Percentiles rank a stretch among this genome's conserved stretches.
These are phyloP conservation scores for Camponotus floridanus DNA, from an alignment of 1,140 invertebrate genomes.

Conservation along the genomic window DNA sequence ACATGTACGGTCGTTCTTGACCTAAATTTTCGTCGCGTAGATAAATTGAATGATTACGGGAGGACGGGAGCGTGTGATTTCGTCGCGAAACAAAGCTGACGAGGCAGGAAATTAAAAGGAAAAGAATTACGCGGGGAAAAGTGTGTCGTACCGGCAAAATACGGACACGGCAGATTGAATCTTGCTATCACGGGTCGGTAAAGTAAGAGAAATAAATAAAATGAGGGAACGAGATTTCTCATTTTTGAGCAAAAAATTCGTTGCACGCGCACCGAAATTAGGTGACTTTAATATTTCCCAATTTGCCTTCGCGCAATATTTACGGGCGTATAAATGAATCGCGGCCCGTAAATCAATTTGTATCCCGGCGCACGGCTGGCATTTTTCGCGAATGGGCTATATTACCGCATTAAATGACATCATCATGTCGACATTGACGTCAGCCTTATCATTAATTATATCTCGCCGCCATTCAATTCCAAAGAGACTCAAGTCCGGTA, in stretches of 20 bases:
- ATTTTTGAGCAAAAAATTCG: slow-evolving; percentile 47
- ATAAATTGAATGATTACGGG: slow-evolving; percentile 65
- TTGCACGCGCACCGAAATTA: slow-evolving; percentile 56
- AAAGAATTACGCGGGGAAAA: slow-evolving; percentile 8
- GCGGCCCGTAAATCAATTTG: slow-evolving; percentile 59
- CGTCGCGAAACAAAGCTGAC: slow-evolving; percentile 52
- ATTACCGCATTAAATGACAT: slow-evolving; percentile 55
- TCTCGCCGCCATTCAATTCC: slow-evolving; percentile 25
- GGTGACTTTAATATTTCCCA: slow-evolving; percentile 61
- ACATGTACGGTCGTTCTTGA: slow-evolving; percentile 18
- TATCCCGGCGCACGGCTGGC: neutral
- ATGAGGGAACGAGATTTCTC: slow-evolving; percentile 56
- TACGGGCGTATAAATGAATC: slow-evolving; percentile 37
- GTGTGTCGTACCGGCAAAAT: slow-evolving; percentile 41
- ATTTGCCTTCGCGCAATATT: slow-evolving; percentile 59
- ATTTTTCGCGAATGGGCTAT: slow-evolving; percentile 8
- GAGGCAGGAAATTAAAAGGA: slow-evolving; percentile 54
- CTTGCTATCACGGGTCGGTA: slow-evolving; percentile 20
- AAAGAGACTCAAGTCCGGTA: neutral
- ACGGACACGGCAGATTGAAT: slow-evolving; percentile 66
- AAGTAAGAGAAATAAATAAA: slow-evolving; percentile 49
- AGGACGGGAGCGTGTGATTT: slow-evolving; percentile 18
- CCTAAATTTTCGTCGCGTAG: slow-evolving; percentile 46
- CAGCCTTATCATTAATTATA: slow-evolving; percentile 49
- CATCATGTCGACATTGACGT: slow-evolving; percentile 43